These are phyloP conservation scores for Turritopsis dohrnii DNA, from an alignment of 30 jellyfish, hydroid and myxozoan genomes.

Conservation along the genomic window DNA sequence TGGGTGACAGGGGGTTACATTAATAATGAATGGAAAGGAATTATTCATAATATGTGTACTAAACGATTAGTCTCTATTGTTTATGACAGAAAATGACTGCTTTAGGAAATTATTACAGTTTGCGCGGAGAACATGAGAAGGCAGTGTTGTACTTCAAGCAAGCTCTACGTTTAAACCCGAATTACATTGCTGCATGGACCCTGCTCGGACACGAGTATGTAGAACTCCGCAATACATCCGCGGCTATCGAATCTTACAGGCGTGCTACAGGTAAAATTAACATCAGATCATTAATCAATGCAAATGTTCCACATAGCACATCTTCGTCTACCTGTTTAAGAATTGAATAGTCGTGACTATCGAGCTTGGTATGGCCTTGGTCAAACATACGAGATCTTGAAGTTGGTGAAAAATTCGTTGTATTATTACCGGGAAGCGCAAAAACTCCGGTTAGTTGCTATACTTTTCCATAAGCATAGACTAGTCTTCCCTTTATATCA, in stretches of 20 bases:
- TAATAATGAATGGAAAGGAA: not conserved
- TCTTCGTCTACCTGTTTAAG: conserved; percentile 26
- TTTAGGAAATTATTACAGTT: conserved; percentile 87
- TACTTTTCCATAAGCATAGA: too few species aligned
- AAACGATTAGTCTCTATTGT: too few species aligned
- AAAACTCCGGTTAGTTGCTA: conserved; percentile 56
- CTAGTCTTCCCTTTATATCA: too few species aligned
- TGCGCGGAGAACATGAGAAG: conserved; percentile 80
- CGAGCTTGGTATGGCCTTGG: conserved; percentile 99
- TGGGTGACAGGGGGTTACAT: not conserved
- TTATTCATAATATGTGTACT: not conserved
- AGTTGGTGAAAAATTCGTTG: conserved; percentile 69
- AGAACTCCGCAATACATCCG: conserved; percentile 75
- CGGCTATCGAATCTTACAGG: conserved; percentile 87
- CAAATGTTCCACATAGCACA: conserved; percentile 1
- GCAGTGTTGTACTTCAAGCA: conserved; percentile 87
- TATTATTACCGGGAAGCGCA: conserved; percentile 83
- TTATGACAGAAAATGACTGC: not conserved
- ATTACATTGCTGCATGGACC: conserved; percentile 89
- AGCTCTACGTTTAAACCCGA: conserved; percentile 77
- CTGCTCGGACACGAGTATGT: conserved; percentile 93
- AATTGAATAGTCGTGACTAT: conserved; percentile 72
- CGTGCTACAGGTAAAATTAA: conserved; percentile 82
- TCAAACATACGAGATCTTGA: conserved; percentile 84
- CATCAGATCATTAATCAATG: not conserved